Percentiles rank a stretch among this genome's conserved stretches.
Conservation (phyloP, 1,140 invertebrate genomes). For the Protaetia brevitarsis region DNA sequence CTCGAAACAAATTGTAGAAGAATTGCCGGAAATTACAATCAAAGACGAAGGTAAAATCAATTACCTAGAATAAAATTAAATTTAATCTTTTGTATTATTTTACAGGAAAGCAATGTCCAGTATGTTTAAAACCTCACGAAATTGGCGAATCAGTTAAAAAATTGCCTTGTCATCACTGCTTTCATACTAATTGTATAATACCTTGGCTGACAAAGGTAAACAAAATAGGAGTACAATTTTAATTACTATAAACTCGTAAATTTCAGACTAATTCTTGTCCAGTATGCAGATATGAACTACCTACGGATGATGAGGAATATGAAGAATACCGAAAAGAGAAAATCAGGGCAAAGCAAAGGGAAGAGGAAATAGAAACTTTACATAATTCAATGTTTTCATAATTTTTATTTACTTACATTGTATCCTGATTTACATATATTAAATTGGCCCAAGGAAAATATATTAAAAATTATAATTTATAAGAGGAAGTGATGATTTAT, state of each 20-base stretch:
- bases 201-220: slow-evolving; percentile 80
- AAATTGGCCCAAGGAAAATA: no score
- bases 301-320: slow-evolving; percentile 84
- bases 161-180: slow-evolving; percentile 77
- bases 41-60: slow-evolving; percentile 23
- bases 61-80: not conserved
- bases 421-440: no score
- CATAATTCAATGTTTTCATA: slow-evolving; percentile 83
- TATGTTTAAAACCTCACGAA: slow-evolving; percentile 70
- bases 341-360: slow-evolving; percentile 65
- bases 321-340: slow-evolving; percentile 75
- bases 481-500: no score
- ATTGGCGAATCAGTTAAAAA: slow-evolving; percentile 59
- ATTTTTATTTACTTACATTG: slow-evolving; percentile 24
- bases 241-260: slow-evolving; percentile 3
- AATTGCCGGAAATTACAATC: slow-evolving; percentile 57
- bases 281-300: slow-evolving; percentile 76
- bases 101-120: slow-evolving; percentile 59
- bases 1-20: slow-evolving; percentile 65
- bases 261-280: slow-evolving; percentile 83
- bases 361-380: slow-evolving; percentile 69
- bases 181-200: slow-evolving; percentile 75
- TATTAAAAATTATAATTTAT: no score
- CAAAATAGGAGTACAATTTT: not conserved
- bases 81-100: slow-evolving; percentile 27